Evolutionary conservation across 2,888 invertebrate species (phyloP).

Genomic region (Lasioglossum lativentre): DNA sequence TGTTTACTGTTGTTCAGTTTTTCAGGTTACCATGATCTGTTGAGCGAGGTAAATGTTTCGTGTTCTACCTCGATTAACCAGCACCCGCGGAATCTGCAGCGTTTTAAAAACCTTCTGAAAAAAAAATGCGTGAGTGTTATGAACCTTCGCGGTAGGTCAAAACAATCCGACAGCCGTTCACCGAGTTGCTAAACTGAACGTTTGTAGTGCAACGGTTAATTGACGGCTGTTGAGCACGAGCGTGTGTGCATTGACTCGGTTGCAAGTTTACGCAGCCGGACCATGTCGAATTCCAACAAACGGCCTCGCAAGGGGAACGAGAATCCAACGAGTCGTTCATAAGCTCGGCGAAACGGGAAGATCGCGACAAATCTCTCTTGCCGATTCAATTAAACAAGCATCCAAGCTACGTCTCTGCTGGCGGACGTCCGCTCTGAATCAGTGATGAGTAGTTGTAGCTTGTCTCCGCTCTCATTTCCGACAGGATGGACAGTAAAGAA

Average conservation of each 20-base stretch:
- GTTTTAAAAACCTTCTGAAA: background rate
- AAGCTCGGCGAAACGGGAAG: background rate
- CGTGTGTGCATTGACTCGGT: conserved; percentile 43
- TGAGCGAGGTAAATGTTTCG: background rate
- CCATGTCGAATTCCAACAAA: conserved; percentile 29
- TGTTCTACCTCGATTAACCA: background rate
- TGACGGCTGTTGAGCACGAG: conserved; percentile 25
- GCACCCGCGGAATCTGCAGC: background rate
- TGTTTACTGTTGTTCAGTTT: too few relatives aligned
- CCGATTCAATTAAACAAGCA: conserved; percentile 59
- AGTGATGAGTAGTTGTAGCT: conserved; percentile 79
- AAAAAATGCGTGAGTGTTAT: background rate
- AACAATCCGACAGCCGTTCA: background rate
- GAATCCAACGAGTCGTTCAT: conserved; percentile 19
- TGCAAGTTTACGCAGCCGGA: conserved; percentile 34
- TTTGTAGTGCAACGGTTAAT: conserved; percentile 22
- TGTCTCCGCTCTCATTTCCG: conserved; percentile 81
- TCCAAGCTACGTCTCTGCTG: conserved; percentile 38
- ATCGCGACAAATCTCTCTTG: conserved; percentile 33
- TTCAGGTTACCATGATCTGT: background rate
- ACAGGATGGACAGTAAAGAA: conserved; percentile 57
- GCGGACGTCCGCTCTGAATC: conserved; percentile 79
- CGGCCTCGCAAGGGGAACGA: conserved; percentile 32
- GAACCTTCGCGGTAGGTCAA: background rate
- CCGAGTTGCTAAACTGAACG: background rate